phyloP scores from a whole-genome alignment of 2,888 invertebrate genomes.

The Lycaena phlaeas region DNA sequence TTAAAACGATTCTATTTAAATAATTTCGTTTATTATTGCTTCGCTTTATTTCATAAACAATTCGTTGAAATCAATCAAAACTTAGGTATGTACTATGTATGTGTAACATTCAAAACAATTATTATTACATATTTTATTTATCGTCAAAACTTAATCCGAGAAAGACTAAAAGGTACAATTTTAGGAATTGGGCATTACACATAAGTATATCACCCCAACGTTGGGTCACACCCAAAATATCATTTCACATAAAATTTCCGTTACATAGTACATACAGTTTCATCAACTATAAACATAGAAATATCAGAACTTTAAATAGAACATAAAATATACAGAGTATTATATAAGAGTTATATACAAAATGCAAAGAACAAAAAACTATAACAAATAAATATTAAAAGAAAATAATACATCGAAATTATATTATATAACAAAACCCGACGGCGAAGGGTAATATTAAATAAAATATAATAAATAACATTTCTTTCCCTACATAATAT shows the following conservation, averaged over 20 bases:
- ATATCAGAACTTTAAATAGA: constrained; percentile 9
- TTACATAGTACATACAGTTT: constrained; percentile 4
- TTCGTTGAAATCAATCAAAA: constrained; percentile 50
- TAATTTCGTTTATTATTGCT: constrained; percentile 52
- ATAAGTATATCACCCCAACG: too few species aligned
- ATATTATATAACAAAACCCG: constrained; percentile 11
- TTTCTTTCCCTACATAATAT: background rate
- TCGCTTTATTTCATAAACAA: constrained; percentile 60
- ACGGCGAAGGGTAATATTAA: background rate
- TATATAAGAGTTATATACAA: constrained; percentile 21
- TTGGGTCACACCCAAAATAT: too few species aligned
- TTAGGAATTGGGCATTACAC: too few species aligned
- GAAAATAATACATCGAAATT: constrained; percentile 52
- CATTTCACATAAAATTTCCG: too few species aligned
- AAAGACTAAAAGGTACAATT: too few species aligned
- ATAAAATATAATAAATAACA: constrained; percentile 6
- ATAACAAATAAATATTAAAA: constrained; percentile 61
- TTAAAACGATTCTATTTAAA: constrained; percentile 12
- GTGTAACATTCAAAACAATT: too few species aligned
- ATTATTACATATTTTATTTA: too few species aligned
- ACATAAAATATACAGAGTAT: constrained; percentile 24
- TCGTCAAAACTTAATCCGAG: too few species aligned
- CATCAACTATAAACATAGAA: background rate
- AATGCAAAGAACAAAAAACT: constrained; percentile 53
- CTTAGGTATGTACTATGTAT: constrained; percentile 17